Conservation (phyloP, 2,113 vertebrate genomes). For the Paracanthobrama guichenoti region DNA sequence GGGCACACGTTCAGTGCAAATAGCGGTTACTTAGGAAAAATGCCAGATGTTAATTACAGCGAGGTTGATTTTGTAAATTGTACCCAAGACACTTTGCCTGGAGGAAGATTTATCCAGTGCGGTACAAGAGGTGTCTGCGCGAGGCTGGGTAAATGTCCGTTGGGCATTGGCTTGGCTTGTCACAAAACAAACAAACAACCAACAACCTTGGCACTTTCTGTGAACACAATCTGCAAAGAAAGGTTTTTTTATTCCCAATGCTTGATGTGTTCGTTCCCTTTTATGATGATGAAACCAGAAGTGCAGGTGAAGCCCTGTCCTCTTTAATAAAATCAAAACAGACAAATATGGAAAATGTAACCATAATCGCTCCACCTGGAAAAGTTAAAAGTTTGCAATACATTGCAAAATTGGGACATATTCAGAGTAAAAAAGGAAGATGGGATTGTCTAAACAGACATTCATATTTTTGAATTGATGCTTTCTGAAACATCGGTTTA, state of each 20-base stretch:
- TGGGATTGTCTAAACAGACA: not conserved
- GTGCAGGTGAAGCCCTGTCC: constrained; percentile 31
- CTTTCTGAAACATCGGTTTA: constrained; percentile 11
- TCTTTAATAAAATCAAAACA: constrained; percentile 37
- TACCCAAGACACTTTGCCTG: constrained; percentile 68
- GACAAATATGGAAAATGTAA: not conserved
- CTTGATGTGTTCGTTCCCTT: constrained; percentile 9
- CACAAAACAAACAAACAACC: constrained; percentile 66
- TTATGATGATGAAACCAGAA: constrained; percentile 43
- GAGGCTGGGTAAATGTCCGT: constrained; percentile 57
- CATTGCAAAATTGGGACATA: not conserved
- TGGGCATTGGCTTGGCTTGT: constrained; percentile 64
- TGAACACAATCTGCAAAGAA: constrained; percentile 42
- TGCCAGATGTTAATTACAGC: constrained; percentile 72
- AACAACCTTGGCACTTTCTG: constrained; percentile 60
- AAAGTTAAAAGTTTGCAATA: not conserved
- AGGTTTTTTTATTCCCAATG: constrained; percentile 23
- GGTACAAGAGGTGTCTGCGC: constrained; percentile 63
- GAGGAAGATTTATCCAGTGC: constrained; percentile 66
- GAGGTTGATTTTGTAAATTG: constrained; percentile 74
- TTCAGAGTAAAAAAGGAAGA: not conserved
- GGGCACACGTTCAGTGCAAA: constrained; percentile 63
- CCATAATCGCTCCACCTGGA: constrained; percentile 28
- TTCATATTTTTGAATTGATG: not conserved
- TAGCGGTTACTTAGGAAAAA: constrained; percentile 66